A percentile compares a stretch with the other conserved stretches of the same genome.
Conservation (phyloP, 2,797 vertebrate species). For the Premnoplex brunnescens region DNA sequence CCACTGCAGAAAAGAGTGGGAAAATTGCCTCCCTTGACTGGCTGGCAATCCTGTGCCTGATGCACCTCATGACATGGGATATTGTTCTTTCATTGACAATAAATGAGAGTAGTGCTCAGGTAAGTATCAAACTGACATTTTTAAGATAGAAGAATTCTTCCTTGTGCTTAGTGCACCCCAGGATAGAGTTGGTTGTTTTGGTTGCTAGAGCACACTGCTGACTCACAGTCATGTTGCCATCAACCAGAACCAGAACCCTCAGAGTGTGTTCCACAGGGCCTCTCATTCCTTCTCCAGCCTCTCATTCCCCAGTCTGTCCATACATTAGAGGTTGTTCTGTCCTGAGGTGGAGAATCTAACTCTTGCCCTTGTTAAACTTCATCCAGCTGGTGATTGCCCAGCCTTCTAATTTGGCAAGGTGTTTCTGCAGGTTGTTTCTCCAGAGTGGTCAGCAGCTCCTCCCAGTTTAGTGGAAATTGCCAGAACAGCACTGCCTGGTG, state of each 20-base stretch:
- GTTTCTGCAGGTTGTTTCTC: neutral
- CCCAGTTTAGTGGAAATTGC: neutral
- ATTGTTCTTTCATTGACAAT: neutral
- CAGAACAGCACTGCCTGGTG: neutral
- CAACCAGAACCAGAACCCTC: neutral
- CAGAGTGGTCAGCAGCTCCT: neutral
- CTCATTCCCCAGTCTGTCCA: neutral
- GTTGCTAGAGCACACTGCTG: neutral
- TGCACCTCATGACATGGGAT: neutral
- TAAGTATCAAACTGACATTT: neutral
- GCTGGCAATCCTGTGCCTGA: fast-evolving
- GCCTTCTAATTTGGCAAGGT: neutral
- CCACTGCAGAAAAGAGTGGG: fast-evolving
- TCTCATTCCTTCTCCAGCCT: neutral
- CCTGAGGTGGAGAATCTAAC: neutral
- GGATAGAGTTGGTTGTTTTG: neutral
- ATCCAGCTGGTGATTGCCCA: neutral
- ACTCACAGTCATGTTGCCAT: neutral
- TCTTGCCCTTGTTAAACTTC: neutral
- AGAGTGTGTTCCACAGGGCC: neutral
- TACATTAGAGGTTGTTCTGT: neutral
- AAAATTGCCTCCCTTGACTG: fast-evolving
- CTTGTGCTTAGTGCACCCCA: neutral
- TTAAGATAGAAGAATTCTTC: neutral
- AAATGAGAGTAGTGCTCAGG: fast-evolving